Percentiles rank a stretch among this genome's conserved stretches.
Conservation (phyloP, 2,888 invertebrate genomes). For the Drosophila neoperkinsi region DNA sequence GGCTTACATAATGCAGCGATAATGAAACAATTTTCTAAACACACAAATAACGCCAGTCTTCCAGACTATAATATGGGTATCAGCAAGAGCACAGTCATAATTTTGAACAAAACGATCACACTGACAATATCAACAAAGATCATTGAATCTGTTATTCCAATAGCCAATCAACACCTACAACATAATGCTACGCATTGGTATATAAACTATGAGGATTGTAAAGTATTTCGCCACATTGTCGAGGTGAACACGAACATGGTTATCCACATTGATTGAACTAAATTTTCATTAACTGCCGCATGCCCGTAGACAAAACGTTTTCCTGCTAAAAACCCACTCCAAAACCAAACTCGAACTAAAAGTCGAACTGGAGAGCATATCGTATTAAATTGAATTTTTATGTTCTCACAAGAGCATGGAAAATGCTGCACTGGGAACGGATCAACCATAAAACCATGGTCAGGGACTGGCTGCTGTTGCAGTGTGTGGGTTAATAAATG, state of each 20-base stretch:
- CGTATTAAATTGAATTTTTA: constrained; percentile 82
- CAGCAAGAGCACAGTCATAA: constrained; percentile 6
- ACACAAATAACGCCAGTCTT: background rate
- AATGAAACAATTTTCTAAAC: background rate
- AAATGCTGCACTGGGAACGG: constrained; percentile 59
- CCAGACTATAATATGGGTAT: background rate
- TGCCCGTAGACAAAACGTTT: constrained; percentile 63
- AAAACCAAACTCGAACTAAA: constrained; percentile 35
- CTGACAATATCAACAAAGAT: constrained; percentile 34
- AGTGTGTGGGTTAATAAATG: constrained; percentile 77
- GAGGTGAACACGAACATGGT: constrained; percentile 33
- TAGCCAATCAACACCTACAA: constrained; percentile 50
- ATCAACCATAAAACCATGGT: constrained; percentile 52
- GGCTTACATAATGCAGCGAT: background rate
- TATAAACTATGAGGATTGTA: constrained; percentile 6
- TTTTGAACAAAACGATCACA: constrained; percentile 17
- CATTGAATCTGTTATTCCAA: constrained; percentile 11
- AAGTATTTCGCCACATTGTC: constrained; percentile 36
- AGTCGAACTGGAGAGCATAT: constrained; percentile 59
- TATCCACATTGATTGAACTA: constrained; percentile 54
- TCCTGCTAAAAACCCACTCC: constrained; percentile 47
- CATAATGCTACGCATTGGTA: background rate
- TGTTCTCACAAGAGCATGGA: constrained; percentile 69
- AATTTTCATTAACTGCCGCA: constrained; percentile 63
- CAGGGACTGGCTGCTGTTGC: constrained; percentile 8